Conservation (phyloP, 2,888 invertebrate species). For the Mimas tiliae region DNA sequence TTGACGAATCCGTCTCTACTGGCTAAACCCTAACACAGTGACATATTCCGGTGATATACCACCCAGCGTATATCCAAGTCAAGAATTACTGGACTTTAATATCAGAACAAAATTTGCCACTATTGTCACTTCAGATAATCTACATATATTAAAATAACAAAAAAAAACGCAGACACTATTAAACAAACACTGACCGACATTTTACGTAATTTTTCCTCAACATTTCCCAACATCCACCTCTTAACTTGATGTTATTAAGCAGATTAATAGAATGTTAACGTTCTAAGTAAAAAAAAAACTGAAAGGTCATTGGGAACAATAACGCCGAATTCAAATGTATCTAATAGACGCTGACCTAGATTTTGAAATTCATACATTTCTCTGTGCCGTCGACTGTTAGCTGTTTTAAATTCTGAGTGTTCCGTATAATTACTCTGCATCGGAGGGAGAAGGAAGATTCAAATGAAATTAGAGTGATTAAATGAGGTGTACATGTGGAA, state of each 20-base stretch:
- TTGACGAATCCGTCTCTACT: too few relatives aligned
- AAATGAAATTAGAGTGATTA: too few relatives aligned
- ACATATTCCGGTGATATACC: too few relatives aligned
- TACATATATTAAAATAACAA: not conserved
- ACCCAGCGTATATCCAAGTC: too few relatives aligned
- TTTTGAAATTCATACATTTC: slow-evolving; percentile 30
- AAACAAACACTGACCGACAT: not conserved
- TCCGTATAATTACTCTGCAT: slow-evolving; percentile 24
- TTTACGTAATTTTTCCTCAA: slow-evolving; percentile 15
- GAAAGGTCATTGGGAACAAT: slow-evolving; percentile 13
- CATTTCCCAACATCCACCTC: not conserved
- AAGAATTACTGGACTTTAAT: too few relatives aligned
- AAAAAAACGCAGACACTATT: not conserved
- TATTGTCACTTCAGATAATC: not conserved
- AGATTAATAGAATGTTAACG: slow-evolving; percentile 12
- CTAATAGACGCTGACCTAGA: slow-evolving; percentile 16
- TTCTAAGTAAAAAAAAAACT: not conserved
- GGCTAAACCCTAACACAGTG: too few relatives aligned
- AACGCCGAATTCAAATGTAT: not conserved
- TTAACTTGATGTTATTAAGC: not conserved
- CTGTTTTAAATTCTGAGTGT: not conserved
- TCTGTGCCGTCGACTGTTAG: slow-evolving; percentile 24
- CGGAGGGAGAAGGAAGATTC: too few relatives aligned
- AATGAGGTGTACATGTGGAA: too few relatives aligned
- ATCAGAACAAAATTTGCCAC: too few relatives aligned